Conservation (phyloP, 2,888 invertebrate genomes). For the Drosophila lacicola region DNA sequence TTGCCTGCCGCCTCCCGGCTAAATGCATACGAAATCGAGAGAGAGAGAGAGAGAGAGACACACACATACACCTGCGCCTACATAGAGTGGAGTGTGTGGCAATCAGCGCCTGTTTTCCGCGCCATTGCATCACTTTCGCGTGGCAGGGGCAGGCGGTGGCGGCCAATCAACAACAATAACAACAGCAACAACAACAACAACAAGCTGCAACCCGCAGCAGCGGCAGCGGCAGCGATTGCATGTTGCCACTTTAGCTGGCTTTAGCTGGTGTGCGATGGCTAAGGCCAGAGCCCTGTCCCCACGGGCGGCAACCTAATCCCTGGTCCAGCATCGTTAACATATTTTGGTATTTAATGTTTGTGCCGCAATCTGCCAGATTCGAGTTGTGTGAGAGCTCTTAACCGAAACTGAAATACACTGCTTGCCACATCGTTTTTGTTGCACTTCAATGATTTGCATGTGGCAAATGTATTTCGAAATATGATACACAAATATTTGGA, state of each 20-base stretch:
- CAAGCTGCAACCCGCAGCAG: not conserved
- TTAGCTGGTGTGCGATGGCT: constrained; percentile 7
- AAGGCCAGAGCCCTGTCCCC: constrained; percentile 52
- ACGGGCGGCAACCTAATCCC: constrained; percentile 38
- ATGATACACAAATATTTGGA: not conserved
- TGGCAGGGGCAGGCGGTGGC: constrained; percentile 34
- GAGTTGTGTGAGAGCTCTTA: constrained; percentile 1
- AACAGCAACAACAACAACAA: constrained; percentile 9
- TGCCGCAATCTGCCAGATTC: constrained; percentile 22
- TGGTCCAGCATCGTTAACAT: constrained; percentile 16
- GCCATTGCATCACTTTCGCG: constrained; percentile 56
- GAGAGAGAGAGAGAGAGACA: not conserved
- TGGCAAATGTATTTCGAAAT: constrained; percentile 14
- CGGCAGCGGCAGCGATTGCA: not conserved
- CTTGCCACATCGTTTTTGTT: constrained; percentile 47
- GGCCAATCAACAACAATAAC: constrained; percentile 33
- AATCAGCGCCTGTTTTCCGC: constrained; percentile 61
- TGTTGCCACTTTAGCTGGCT: too few species aligned
- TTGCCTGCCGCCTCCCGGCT: constrained; percentile 24
- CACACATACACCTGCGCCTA: constrained; percentile 1
- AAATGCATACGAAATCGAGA: constrained; percentile 46
- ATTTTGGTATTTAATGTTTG: not conserved
- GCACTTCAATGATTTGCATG: constrained; percentile 55
- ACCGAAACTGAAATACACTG: constrained; percentile 36
- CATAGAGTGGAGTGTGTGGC: constrained; percentile 45